These are phyloP conservation scores for Drosophila pseudotakahashii DNA, from an alignment of 2,888 invertebrate genomes.

Conservation along the genomic window DNA sequence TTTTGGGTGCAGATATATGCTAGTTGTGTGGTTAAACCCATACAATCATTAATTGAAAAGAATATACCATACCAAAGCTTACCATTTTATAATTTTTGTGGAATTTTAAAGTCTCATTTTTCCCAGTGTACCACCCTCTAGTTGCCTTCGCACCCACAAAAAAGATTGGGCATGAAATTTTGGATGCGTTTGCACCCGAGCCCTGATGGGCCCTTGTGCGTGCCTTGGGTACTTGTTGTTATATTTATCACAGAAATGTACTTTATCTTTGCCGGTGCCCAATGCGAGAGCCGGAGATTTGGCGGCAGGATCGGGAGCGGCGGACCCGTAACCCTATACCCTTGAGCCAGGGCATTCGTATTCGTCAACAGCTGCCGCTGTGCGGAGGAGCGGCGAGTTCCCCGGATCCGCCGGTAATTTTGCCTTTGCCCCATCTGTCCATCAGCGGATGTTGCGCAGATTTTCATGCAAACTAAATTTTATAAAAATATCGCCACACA, in stretches of 20 bases:
- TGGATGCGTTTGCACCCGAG: conserved; percentile 69
- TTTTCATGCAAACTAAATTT: conserved; percentile 36
- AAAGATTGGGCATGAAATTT: conserved; percentile 52
- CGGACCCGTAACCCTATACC: conserved; percentile 34
- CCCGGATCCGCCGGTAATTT: conserved; percentile 63
- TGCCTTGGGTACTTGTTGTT: conserved; percentile 80
- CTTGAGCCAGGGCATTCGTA: conserved; percentile 61
- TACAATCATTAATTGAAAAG: not conserved
- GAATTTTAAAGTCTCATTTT: not conserved
- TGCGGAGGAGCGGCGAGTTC: conserved; percentile 12
- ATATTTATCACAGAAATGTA: conserved; percentile 77
- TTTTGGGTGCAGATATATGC: too few species aligned
- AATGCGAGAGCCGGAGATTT: conserved; percentile 28
- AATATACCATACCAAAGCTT: too few species aligned
- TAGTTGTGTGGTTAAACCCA: too few species aligned
- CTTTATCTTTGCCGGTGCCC: conserved; percentile 70
- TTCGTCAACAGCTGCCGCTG: conserved; percentile 76
- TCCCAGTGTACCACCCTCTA: not conserved
- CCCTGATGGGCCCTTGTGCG: conserved; percentile 69
- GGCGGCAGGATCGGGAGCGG: conserved; percentile 27
- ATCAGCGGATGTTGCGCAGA: conserved; percentile 20
- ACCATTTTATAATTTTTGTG: too few species aligned
- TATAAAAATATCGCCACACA: conserved; percentile 28
- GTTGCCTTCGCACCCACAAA: not conserved
- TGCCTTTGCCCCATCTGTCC: conserved; percentile 49